These are phyloP conservation scores for Falco columbarius DNA, from an alignment of 2,797 vertebrate species.

Conservation along the genomic window DNA sequence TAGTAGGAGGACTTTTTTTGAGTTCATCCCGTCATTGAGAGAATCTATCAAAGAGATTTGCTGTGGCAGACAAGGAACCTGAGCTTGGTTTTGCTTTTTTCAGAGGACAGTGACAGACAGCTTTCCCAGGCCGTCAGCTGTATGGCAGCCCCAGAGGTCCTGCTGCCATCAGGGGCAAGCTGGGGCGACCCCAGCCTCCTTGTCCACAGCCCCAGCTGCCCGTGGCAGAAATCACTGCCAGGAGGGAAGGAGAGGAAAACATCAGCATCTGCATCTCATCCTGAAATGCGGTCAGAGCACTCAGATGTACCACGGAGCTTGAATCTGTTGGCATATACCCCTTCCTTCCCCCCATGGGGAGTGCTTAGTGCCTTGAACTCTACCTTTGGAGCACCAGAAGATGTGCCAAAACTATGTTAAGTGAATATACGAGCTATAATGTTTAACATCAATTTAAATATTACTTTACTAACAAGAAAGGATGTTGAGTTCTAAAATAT, in stretches of 20 bases:
- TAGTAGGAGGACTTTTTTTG: neutral
- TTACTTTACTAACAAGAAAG: neutral
- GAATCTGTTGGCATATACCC: neutral
- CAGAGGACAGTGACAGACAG: neutral
- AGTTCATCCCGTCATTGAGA: neutral
- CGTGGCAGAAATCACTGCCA: neutral
- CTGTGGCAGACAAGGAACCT: neutral
- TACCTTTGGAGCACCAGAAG: neutral
- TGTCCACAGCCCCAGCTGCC: neutral
- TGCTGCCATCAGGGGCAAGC: neutral
- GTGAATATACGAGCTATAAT: neutral
- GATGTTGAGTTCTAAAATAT: neutral
- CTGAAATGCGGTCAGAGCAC: neutral
- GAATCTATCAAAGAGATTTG: neutral
- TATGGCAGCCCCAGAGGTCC: accelerated
- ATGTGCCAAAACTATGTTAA: neutral
- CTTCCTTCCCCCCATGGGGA: neutral
- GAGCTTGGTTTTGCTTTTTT: neutral
- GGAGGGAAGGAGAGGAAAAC: neutral
- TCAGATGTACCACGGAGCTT: neutral
- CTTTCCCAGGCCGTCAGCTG: neutral
- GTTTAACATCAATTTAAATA: neutral
- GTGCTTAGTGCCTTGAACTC: neutral
- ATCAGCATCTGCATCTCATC: neutral
- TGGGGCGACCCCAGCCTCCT: neutral